Base-by-base conservation (phyloP, 2,113 vertebrate genomes). In the Percina caprodes region DNA sequence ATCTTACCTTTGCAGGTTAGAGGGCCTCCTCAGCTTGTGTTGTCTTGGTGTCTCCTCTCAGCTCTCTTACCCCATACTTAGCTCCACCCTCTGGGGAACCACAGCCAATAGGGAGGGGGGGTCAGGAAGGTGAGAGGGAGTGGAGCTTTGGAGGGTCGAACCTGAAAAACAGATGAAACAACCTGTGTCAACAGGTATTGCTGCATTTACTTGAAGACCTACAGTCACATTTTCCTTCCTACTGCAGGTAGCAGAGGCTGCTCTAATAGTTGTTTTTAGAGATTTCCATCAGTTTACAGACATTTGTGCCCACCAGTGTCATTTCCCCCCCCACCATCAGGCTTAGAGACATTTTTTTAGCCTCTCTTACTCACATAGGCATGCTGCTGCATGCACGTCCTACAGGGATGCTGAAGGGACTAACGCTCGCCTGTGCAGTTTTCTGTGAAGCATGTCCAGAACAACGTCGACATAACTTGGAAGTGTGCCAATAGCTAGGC, bases 21-120 rank as follows among this genome's bases (percentile, higher is more conserved):
- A 59, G 51, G 42, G 60, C 63, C 79, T 84, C 83, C 71, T 79
- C 60, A 69, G 79, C 69, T 81, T 48, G 73, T 76, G 70, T 84
- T 2, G 77, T 82, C 77, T 77, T 26, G 23, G 61, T 52, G 74
- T 74, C 35, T 74, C 24, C 59, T 63, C 65, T 74, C 30, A 2
- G 42, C 70, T 63, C 58, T 84, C 65, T 92, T 92, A 93, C 67
- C 93, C 93, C 92, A 93, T 94, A 51, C 72, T 91, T 88, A 67
- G 73, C 46, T 42, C 81, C 30, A n/a, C 55, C 58, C 49, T 61
- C 59, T 60, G 24, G 33, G 82, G 42, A 73, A 74, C 49, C 67
- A 51, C 68, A 80, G 82, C 77, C 82, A 76, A 82, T 33, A 30
- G 39, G 58, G 76, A 24, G 2, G 5, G n/a, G n/a, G 49, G 21